These are phyloP conservation scores for Cantharis flavilabris DNA, from an alignment of 2,888 invertebrate species.

Conservation along the genomic window DNA sequence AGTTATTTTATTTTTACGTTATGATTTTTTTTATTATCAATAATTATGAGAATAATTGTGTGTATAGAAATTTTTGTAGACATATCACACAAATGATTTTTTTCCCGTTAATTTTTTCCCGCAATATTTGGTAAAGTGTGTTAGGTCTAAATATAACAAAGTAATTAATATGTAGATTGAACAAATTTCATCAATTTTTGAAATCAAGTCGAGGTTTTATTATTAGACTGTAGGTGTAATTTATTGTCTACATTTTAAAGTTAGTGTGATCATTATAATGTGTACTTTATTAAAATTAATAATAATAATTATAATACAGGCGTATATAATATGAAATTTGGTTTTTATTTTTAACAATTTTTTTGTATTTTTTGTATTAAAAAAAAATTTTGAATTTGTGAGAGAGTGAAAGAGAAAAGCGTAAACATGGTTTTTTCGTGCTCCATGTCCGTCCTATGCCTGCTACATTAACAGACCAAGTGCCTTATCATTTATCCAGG, in stretches of 20 bases:
- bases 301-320: neutral
- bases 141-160: slow-evolving; percentile 18
- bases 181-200: neutral
- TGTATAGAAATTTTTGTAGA: slow-evolving; percentile 8
- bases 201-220: slow-evolving; percentile 17
- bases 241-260: slow-evolving; percentile 22
- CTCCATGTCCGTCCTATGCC: slow-evolving; percentile 48
- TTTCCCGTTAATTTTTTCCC: slow-evolving; percentile 4
- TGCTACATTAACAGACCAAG: slow-evolving; percentile 51
- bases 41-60: neutral
- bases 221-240: slow-evolving; percentile 24
- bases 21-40: neutral
- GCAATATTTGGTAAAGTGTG: slow-evolving; percentile 15
- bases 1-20: neutral
- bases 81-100: slow-evolving; percentile 29
- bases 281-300: slow-evolving; percentile 34
- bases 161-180: slow-evolving; percentile 13
- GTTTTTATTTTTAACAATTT: neutral
- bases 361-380: neutral
- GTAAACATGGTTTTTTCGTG: slow-evolving; percentile 47
- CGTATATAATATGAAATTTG: neutral
- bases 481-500: slow-evolving; percentile 50
- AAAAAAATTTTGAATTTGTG: slow-evolving; percentile 22
- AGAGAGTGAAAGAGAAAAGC: slow-evolving; percentile 32
- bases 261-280: slow-evolving; percentile 37